A percentile compares a stretch with the other conserved stretches of the same genome.
These are phyloP conservation scores for Triplophysa bombifrons DNA, from an alignment of 2,797 vertebrate genomes.

Conservation along the genomic window DNA sequence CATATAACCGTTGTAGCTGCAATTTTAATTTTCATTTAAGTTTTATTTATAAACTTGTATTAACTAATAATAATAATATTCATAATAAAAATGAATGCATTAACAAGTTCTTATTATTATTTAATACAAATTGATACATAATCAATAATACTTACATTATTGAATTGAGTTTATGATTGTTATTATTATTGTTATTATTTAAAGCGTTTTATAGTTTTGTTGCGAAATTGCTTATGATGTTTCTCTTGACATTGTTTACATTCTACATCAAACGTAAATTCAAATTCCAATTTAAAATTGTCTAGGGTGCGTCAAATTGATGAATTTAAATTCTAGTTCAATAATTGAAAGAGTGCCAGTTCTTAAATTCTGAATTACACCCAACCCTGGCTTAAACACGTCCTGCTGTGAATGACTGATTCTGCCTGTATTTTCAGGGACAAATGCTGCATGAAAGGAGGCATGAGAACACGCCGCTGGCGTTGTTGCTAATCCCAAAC, in stretches of 20 bases:
- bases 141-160: no score
- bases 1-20: no score
- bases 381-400: background rate
- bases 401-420: background rate
- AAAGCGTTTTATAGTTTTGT: background rate
- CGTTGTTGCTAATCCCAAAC: constrained; percentile 43
- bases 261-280: background rate
- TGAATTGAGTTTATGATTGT: no score
- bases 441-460: constrained; percentile 28
- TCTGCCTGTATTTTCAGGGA: background rate
- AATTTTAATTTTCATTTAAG: no score
- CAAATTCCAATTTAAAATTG: background rate
- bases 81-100: no score
- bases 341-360: background rate
- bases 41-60: no score
- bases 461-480: constrained; percentile 31
- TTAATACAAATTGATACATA: no score
- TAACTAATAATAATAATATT: no score
- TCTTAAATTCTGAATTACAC: background rate
- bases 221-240: background rate
- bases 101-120: no score
- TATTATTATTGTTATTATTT: no score
- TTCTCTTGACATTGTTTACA: no score
- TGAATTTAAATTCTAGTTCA: background rate
- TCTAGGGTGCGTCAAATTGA: background rate